Percentiles rank a stretch among this genome's conserved stretches.
Conservation (phyloP, 2,888 invertebrate genomes). For the Pristionchus exspectatus region DNA sequence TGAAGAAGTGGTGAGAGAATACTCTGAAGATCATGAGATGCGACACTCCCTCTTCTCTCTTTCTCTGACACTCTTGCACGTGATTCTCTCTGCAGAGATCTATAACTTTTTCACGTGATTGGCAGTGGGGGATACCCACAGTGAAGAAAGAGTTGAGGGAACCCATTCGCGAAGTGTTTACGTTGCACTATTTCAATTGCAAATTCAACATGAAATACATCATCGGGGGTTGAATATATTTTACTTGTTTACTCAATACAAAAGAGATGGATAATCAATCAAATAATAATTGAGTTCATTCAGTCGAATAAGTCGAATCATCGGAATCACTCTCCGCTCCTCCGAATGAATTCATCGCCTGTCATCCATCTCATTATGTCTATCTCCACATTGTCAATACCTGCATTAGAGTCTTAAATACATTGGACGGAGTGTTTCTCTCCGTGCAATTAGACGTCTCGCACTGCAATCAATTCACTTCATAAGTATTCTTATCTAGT, state of each 20-base stretch:
- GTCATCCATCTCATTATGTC: background rate
- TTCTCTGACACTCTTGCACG: background rate
- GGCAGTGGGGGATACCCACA: background rate
- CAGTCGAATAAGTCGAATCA: background rate
- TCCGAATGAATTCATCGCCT: slow-evolving; percentile 26
- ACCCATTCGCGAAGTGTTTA: background rate
- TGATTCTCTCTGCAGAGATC: slow-evolving; percentile 12
- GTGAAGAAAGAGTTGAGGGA: background rate
- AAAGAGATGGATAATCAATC: background rate
- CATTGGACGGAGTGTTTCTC: background rate
- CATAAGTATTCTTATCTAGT: background rate
- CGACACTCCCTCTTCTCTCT: background rate
- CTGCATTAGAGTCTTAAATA: background rate
- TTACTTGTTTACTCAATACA: slow-evolving; percentile 25
- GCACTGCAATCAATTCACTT: background rate
- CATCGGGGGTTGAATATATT: background rate
- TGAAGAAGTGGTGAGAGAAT: background rate
- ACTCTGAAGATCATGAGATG: background rate
- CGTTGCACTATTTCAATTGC: background rate
- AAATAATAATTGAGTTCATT: background rate
- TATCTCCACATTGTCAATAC: background rate
- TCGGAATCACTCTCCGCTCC: background rate
- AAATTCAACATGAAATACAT: background rate
- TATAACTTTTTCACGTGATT: background rate
- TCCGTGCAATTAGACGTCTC: background rate